These are phyloP conservation scores for rat (Rattus norvegicus) DNA, from an alignment of 2,113 vertebrate genomes.

Conservation along the genomic window DNA sequence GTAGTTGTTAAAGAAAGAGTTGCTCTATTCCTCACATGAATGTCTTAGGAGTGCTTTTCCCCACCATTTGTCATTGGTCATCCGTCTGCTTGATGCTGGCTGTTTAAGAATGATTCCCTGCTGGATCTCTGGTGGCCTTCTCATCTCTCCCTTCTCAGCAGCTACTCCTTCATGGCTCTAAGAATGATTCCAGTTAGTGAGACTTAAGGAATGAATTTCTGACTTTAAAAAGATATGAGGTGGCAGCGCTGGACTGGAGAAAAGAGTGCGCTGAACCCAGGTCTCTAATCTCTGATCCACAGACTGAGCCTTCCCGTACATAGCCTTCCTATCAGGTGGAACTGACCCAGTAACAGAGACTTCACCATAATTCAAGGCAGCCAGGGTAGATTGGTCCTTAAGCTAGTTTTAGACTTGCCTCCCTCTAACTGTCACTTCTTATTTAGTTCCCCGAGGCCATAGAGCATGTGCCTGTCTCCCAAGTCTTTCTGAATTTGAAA, in stretches of 20 bases:
- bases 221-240: slow-evolving; percentile 8
- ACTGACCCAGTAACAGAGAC: background rate
- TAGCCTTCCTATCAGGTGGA: slow-evolving; percentile 13
- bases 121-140: slow-evolving; percentile 16
- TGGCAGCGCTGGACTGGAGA: background rate
- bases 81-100: slow-evolving; percentile 39
- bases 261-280: background rate
- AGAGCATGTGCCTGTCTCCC: background rate
- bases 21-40: slow-evolving; percentile 10
- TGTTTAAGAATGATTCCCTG: slow-evolving; percentile 38
- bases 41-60: slow-evolving; percentile 39
- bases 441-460: background rate
- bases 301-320: background rate
- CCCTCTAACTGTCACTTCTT: slow-evolving; percentile 5
- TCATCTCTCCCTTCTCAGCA: background rate
- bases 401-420: slow-evolving; percentile 38
- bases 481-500: slow-evolving; percentile 29
- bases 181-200: slow-evolving; percentile 47
- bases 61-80: background rate
- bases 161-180: slow-evolving; percentile 1
- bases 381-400: background rate
- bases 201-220: slow-evolving; percentile 50
- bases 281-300: background rate
- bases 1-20: slow-evolving; percentile 56
- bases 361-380: background rate